Percentiles rank a stretch among this genome's conserved stretches.
These are phyloP conservation scores for Neosalanx taihuensis DNA, from an alignment of 2,797 vertebrate genomes.

Conservation along the genomic window DNA sequence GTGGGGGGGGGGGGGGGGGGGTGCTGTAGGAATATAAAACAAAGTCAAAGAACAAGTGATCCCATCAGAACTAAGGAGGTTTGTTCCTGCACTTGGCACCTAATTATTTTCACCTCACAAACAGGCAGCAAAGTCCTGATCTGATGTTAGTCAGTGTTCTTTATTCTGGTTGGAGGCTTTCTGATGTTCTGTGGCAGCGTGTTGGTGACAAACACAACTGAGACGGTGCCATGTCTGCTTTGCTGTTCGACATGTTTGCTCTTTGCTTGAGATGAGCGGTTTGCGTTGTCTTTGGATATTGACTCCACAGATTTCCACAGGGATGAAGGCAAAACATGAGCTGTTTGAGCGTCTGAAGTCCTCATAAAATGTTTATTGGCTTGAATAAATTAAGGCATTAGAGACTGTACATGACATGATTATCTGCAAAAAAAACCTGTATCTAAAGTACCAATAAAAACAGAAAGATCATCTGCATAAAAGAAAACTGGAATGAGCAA, in stretches of 20 bases:
- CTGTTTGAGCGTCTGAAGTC: constrained; percentile 31
- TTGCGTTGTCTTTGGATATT: constrained; percentile 22
- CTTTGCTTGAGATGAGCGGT: constrained; percentile 22
- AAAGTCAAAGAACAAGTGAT: constrained; percentile 16
- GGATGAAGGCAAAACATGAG: constrained; percentile 19
- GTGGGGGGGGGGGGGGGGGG: neutral
- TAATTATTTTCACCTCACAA: neutral
- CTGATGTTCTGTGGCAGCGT: constrained; percentile 7
- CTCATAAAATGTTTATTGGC: constrained; percentile 40
- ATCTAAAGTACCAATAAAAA: constrained; percentile 22
- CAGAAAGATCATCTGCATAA: neutral
- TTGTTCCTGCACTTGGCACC: neutral
- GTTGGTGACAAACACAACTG: neutral
- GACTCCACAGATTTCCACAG: constrained; percentile 14
- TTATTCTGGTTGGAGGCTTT: neutral
- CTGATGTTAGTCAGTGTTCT: neutral
- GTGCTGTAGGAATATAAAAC: neutral
- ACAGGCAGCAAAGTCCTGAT: neutral
- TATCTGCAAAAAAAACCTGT: constrained; percentile 53
- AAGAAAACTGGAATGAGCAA: constrained; percentile 14
- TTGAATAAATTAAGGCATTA: constrained; percentile 53
- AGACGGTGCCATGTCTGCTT: neutral
- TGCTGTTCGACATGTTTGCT: constrained; percentile 39
- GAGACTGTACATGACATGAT: constrained; percentile 50
- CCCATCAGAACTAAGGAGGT: constrained; percentile 16